phyloP scores from a whole-genome alignment of 2,797 vertebrate species.

The Morelia viridis region DNA sequence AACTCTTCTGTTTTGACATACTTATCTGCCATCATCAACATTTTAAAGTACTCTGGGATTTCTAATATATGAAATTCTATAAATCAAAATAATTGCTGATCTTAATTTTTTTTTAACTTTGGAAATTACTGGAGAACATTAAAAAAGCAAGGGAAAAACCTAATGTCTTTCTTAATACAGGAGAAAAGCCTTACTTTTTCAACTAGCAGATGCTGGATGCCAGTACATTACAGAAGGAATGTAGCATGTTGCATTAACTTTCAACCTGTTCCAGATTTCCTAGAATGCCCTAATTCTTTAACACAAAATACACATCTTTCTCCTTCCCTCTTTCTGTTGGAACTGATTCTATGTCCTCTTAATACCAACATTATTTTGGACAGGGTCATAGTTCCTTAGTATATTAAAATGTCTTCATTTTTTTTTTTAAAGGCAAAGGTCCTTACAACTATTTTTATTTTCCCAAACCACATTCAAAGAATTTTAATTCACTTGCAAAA shows the following conservation, averaged over 20 bases:
- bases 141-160: neutral
- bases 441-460: conserved; percentile 54
- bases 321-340: conserved; percentile 57
- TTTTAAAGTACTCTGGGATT: neutral
- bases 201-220: conserved; percentile 70
- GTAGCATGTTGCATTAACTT: conserved; percentile 66
- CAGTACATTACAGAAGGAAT: conserved; percentile 52
- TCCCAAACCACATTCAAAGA: conserved; percentile 60
- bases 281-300: conserved; percentile 65
- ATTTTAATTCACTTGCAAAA: conserved; percentile 52
- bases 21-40: no score
- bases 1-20: neutral
- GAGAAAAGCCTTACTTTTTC: conserved; percentile 68
- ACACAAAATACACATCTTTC: conserved; percentile 52
- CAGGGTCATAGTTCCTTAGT: conserved; percentile 49
- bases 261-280: conserved; percentile 69
- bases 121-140: neutral
- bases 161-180: conserved; percentile 67
- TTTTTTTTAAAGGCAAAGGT: conserved; percentile 56
- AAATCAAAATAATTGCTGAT: neutral
- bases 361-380: conserved; percentile 55
- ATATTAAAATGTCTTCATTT: conserved; percentile 49
- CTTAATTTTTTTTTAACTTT: neutral
- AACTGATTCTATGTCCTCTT: conserved; percentile 57
- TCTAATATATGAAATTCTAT: neutral